Percentiles rank a stretch among this genome's conserved stretches.
Conservation (phyloP, 1,140 invertebrate species). For the Plectrocnemia conspersa region DNA sequence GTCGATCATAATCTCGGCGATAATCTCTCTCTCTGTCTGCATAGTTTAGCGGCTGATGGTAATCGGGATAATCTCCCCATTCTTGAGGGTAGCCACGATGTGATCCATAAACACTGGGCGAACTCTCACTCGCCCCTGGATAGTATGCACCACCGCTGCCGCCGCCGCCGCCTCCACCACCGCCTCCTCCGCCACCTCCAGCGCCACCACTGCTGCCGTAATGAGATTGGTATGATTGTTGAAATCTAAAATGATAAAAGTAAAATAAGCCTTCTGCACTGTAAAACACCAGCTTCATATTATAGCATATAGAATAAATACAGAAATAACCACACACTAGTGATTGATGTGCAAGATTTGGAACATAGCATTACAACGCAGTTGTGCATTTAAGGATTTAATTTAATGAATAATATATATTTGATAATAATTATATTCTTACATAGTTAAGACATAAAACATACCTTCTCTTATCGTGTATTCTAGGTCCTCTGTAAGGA, state of each 20-base stretch:
- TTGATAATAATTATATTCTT: no score
- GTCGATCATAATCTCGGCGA: slow-evolving; percentile 27
- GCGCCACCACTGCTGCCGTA: slow-evolving; percentile 3
- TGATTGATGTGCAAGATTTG: no score
- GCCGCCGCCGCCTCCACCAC: slow-evolving; percentile 6
- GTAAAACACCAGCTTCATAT: no score
- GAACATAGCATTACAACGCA: no score
- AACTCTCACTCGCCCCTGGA: background rate
- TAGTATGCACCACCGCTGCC: slow-evolving; percentile 1
- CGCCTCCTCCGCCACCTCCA: slow-evolving; percentile 15
- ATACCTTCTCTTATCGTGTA: slow-evolving; percentile 49
- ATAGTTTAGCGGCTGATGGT: slow-evolving; percentile 22
- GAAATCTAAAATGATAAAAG: slow-evolving; percentile 7
- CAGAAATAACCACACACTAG: no score
- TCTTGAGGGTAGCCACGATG: slow-evolving; percentile 28
- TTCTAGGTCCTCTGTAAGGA: slow-evolving; percentile 42
- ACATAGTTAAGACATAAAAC: no score
- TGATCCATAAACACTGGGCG: background rate
- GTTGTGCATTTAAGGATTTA: no score
- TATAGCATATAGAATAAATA: no score
- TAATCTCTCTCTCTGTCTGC: slow-evolving; percentile 21
- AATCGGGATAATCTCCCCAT: slow-evolving; percentile 33
- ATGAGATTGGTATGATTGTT: slow-evolving; percentile 2
- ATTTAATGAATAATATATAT: no score
- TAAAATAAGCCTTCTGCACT: no score